Conservation (phyloP, 2,113 vertebrate genomes). For the Gobiocypris rarus region DNA sequence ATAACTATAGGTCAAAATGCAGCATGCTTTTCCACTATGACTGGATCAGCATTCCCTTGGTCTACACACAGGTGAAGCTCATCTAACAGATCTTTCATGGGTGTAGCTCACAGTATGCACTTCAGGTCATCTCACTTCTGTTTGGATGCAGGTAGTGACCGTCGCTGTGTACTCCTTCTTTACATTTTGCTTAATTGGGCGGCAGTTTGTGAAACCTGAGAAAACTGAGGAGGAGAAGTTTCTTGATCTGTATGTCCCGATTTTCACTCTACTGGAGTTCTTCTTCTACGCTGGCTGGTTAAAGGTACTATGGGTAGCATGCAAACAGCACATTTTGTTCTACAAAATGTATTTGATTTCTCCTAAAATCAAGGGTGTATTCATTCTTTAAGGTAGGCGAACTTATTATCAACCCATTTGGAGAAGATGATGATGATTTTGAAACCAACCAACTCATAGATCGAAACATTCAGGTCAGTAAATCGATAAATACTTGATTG, state of each 20-base stretch:
- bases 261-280: conserved; percentile 89
- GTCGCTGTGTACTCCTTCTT: conserved; percentile 89
- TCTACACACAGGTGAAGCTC: conserved; percentile 85
- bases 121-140: background rate
- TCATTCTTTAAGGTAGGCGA: conserved; percentile 80
- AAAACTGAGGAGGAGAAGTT: conserved; percentile 64
- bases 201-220: conserved; percentile 82
- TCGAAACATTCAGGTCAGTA: conserved; percentile 84
- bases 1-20: conserved; percentile 86
- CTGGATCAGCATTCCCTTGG: conserved; percentile 92
- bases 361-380: background rate
- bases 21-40: conserved; percentile 90
- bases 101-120: background rate
- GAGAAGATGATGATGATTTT: conserved; percentile 90
- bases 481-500: background rate
- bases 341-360: background rate
- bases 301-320: conserved; percentile 73
- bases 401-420: conserved; percentile 90
- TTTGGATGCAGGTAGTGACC: conserved; percentile 81
- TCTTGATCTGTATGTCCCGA: conserved; percentile 84
- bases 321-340: too few species aligned
- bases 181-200: conserved; percentile 82
- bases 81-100: background rate
- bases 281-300: conserved; percentile 92
- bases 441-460: conserved; percentile 92